phyloP scores from a whole-genome alignment of 2,888 invertebrate species.

The Bhutanitis thaidina region DNA sequence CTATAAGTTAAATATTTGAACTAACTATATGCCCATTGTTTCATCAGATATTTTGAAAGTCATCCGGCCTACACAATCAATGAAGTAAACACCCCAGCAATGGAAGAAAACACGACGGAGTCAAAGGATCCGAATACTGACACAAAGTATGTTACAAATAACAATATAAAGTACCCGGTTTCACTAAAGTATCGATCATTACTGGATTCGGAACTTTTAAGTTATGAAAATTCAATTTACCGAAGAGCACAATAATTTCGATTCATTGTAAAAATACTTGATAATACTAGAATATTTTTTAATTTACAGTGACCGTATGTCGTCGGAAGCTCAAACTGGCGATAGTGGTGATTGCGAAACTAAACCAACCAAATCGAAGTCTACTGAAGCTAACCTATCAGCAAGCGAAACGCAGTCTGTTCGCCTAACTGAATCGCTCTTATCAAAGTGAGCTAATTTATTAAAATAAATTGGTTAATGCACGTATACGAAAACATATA shows the following conservation, averaged over 20 bases:
- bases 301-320: background rate
- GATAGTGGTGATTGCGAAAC: slow-evolving; percentile 32
- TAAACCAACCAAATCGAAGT: slow-evolving; percentile 28
- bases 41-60: slow-evolving; percentile 46
- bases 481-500: no score
- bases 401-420: slow-evolving; percentile 27
- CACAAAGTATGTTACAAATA: slow-evolving; percentile 1
- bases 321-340: slow-evolving; percentile 27
- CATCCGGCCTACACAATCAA: slow-evolving; percentile 30
- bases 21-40: slow-evolving; percentile 10
- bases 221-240: no score
- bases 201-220: no score
- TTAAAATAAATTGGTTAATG: no score
- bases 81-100: slow-evolving; percentile 29
- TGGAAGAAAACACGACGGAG: slow-evolving; percentile 16
- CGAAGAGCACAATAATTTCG: no score
- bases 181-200: no score
- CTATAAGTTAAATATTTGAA: no score
- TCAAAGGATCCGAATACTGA: background rate
- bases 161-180: no score
- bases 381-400: background rate
- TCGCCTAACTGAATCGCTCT: slow-evolving; percentile 47
- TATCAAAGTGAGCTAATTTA: slow-evolving; percentile 44
- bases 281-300: no score
- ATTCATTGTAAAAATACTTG: no score